These are phyloP conservation scores for Pecten maximus DNA, from an alignment of 2,888 invertebrate species.

Conservation along the genomic window DNA sequence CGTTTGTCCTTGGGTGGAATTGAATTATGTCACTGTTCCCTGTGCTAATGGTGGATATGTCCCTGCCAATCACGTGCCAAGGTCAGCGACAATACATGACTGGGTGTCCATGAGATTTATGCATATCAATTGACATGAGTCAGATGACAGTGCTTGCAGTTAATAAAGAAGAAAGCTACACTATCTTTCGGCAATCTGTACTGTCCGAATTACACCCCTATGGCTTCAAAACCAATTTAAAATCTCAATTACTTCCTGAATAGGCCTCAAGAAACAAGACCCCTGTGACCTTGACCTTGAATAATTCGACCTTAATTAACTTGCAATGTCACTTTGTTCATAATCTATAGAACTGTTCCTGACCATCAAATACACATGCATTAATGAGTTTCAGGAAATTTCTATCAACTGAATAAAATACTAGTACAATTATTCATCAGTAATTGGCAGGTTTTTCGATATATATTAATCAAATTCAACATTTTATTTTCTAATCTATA, in stretches of 20 bases:
- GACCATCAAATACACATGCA: neutral
- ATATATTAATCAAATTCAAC: no score
- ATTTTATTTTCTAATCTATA: no score
- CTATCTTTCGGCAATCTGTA: neutral
- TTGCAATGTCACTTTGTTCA: neutral
- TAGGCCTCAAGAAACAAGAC: neutral
- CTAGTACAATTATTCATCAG: no score
- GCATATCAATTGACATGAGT: neutral
- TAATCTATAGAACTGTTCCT: neutral
- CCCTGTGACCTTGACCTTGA: neutral
- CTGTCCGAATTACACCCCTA: neutral
- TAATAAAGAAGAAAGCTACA: neutral
- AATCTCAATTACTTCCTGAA: neutral
- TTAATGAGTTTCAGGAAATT: neutral
- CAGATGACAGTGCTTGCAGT: neutral
- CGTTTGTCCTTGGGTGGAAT: neutral
- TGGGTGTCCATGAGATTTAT: constrained; percentile 18
- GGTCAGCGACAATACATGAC: neutral
- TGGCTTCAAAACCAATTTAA: neutral
- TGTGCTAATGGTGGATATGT: neutral
- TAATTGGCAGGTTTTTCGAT: no score
- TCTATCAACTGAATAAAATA: no score
- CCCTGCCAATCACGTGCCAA: neutral
- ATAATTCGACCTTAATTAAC: neutral
- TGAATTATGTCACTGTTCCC: neutral